Base-by-base conservation (phyloP, 1,140 invertebrate species). In the Colletes latitarsis region DNA sequence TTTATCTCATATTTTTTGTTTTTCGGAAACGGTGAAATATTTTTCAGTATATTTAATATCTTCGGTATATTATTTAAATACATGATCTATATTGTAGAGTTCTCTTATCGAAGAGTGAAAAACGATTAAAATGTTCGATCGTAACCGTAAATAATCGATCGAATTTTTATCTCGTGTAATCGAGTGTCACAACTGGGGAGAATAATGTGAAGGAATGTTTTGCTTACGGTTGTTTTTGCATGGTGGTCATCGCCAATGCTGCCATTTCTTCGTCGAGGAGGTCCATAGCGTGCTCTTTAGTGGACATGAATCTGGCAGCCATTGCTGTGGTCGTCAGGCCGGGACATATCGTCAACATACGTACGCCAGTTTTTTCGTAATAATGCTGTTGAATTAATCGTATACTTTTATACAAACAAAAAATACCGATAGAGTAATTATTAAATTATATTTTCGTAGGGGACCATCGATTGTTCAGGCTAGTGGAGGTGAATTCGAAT, bases 281-380 rank as follows among this genome's bases (percentile, higher is more conserved):
- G 53, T 90, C 82, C 70, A 89, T 82, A 0, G 78, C 67, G 17
- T 86, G 74, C 10, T 74, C 60, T 60, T 85, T 85, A 41, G 74
- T 83, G 0, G 88, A 73, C 77, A 88, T 86, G 1, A 76, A 86
- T 60, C 83, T 77, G 1, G 66, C 66, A 6, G 90, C 79, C 63
- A 93, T 76, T 0, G 76, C 78, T 8, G 92, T 93, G 10, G 84
- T 87, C 0, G 94, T 95, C 2, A 93, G 88, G 10, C 94, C 94
- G 0, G 94, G 94, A 74, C 94, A 94, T 21, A 95, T 88, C 3
- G 92, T 91, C 15, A 94, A 88, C 64, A 95, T 85, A 41, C 91
- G 86, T 6, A 93, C 88, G 6, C 89, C 92, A 8, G 88, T 92
- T 49, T 84, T 84, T 8, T 91, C 83, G 43, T 86, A 92, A 55